Evolutionary conservation across 2,888 invertebrate genomes (phyloP).

Genomic region (Drosophila neonasuta): DNA sequence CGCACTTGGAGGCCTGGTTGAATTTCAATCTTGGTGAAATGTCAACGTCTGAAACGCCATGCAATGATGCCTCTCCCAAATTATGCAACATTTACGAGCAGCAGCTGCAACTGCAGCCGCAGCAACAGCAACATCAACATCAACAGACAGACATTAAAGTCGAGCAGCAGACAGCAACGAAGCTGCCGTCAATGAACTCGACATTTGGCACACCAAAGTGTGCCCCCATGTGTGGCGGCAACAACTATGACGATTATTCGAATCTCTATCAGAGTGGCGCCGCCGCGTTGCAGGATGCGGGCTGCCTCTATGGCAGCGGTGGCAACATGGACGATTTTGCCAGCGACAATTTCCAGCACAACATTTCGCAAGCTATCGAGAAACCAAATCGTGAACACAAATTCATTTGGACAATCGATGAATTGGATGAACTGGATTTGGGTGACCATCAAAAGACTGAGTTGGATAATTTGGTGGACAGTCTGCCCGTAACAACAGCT

Average conservation of each 20-base stretch:
- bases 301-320: slow-evolving; percentile 23
- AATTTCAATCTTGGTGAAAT: slow-evolving; percentile 77
- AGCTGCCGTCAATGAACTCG: slow-evolving; percentile 81
- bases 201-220: slow-evolving; percentile 80
- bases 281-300: slow-evolving; percentile 6
- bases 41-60: slow-evolving; percentile 25
- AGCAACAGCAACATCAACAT: slow-evolving; percentile 11
- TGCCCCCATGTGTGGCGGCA: slow-evolving; percentile 62
- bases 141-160: not conserved
- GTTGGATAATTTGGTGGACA: slow-evolving; percentile 21
- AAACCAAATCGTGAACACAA: slow-evolving; percentile 82
- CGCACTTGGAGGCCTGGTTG: slow-evolving; percentile 82
- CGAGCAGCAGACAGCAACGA: slow-evolving; percentile 33
- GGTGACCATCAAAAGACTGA: slow-evolving; percentile 29
- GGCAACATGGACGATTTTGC: slow-evolving; percentile 66
- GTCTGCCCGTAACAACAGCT: slow-evolving; percentile 28
- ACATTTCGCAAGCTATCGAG: slow-evolving; percentile 66
- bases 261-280: slow-evolving; percentile 51
- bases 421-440: slow-evolving; percentile 69
- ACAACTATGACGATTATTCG: slow-evolving; percentile 56
- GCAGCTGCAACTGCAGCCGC: slow-evolving; percentile 29
- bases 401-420: slow-evolving; percentile 81
- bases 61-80: slow-evolving; percentile 62
- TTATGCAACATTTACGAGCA: slow-evolving; percentile 63
- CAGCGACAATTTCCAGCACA: slow-evolving; percentile 77